Evolutionary conservation across 1,140 invertebrate genomes (phyloP), one percentile per base, ranked within the genome.

Genomic region (Drosophila truncata): DNA sequence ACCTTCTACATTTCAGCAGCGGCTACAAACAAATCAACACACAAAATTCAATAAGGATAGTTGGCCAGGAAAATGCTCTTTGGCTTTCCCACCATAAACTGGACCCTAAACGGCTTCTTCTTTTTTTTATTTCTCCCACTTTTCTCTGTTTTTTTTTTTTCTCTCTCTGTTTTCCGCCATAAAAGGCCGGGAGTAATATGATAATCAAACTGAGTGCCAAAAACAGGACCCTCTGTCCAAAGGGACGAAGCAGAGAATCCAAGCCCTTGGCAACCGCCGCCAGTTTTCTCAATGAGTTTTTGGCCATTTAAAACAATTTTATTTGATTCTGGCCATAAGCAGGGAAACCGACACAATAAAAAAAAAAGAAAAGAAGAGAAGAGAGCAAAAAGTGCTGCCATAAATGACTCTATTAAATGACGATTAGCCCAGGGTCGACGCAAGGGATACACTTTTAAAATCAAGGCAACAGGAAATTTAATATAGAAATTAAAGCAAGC

Each of bases 151-250:
- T 23, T 58, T 8, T 33, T 37, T 39, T 27, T 3, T 10, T 20
- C 16, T 37, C 25, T 37, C 33, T n/a, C 6, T 27, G 16, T 76
- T 66, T 23, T 5, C 20, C 9, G 13, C 62, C 65, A 82, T 80
- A 82, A 87, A 76, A 76, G 80, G 74, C 46, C 75, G 50, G 87
- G 76, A 66, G 84, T 84, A 88, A 87, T 84, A 87, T 80, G 84
- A 88, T 87, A 87, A 87, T 87, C 84, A 83, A 80, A 67, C 64
- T 78, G 77, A 88, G 83, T 87, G 83, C 76, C 83, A 55, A 55
- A 55, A 37, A 25, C 52, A 62, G 63, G 59, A 78, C 60, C 25
- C 49, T n/a, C 49, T n/a, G 60, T 39, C 57, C 60, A 70, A 47
- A 27, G 11, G n/a, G n/a, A n/a, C n/a, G 14, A 27, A 2, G 47